These are phyloP conservation scores for Amaurobius ferox DNA, from an alignment of 2,888 invertebrate genomes.

Conservation along the genomic window DNA sequence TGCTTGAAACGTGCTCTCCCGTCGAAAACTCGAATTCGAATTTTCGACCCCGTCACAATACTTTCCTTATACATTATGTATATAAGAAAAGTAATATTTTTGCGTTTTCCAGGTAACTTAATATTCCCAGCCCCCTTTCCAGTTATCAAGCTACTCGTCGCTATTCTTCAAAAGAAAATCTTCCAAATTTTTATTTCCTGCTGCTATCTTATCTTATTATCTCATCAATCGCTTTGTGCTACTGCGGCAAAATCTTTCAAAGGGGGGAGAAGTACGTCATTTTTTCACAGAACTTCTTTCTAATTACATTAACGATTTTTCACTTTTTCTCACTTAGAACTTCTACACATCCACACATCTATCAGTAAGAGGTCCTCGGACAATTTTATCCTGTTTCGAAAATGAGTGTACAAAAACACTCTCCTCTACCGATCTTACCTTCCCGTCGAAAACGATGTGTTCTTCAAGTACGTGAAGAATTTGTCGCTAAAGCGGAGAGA, in stretches of 20 bases:
- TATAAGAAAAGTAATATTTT: no score
- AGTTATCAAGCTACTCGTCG: no score
- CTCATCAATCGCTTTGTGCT: not conserved
- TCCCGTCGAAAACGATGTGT: not conserved
- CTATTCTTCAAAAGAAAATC: no score
- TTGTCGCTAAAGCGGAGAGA: constrained; percentile 11
- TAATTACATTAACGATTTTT: no score
- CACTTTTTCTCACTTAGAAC: not conserved
- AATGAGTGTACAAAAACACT: not conserved
- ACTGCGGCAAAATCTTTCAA: not conserved
- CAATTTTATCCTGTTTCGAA: not conserved
- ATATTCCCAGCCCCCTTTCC: no score
- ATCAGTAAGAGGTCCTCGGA: not conserved
- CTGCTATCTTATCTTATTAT: not conserved
- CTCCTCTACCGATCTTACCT: no score
- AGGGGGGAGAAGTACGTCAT: not conserved
- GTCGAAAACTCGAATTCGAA: no score
- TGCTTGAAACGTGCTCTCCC: no score
- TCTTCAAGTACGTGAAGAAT: not conserved
- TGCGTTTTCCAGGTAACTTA: no score
- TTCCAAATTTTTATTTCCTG: no score
- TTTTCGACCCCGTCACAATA: no score
- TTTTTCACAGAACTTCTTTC: not conserved
- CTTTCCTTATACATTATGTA: no score
- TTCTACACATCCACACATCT: not conserved